phyloP scores from a whole-genome alignment of 1,140 invertebrate species.

The Camponotus floridanus region DNA sequence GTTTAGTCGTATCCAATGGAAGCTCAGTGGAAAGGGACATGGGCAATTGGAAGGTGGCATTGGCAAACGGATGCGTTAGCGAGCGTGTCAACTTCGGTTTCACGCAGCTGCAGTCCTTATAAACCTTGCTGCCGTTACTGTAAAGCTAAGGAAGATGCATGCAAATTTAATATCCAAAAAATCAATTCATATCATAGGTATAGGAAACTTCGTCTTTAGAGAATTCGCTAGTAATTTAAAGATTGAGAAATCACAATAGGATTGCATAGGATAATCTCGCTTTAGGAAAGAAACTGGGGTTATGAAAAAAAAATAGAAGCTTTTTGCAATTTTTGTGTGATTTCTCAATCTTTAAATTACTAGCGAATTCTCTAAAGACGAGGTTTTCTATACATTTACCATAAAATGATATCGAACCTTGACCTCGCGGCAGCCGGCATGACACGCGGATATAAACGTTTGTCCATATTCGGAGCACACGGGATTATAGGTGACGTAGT shows the following conservation, averaged over 20 bases:
- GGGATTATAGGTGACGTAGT: constrained; percentile 90
- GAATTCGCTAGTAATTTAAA: neutral
- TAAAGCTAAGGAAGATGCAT: constrained; percentile 21
- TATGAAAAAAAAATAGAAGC: too few relatives aligned
- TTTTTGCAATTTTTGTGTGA: too few relatives aligned
- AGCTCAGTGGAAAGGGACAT: constrained; percentile 63
- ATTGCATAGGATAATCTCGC: too few relatives aligned
- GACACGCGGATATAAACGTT: constrained; percentile 91
- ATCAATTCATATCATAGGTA: neutral
- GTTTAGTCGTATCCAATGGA: constrained; percentile 56
- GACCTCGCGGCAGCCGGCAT: constrained; percentile 88
- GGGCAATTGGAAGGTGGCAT: constrained; percentile 57
- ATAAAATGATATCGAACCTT: constrained; percentile 74
- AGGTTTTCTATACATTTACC: neutral
- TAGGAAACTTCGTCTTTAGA: neutral
- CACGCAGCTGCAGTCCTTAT: constrained; percentile 87
- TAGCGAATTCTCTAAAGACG: neutral
- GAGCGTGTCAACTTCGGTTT: constrained; percentile 73
- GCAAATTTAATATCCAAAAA: neutral
- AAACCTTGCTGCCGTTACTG: constrained; percentile 77
- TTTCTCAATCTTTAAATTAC: too few relatives aligned
- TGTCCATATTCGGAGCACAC: constrained; percentile 88
- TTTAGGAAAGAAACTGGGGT: too few relatives aligned
- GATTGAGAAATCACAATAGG: neutral
- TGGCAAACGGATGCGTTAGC: constrained; percentile 67